Conservation (phyloP, 1,140 invertebrate species). For the Lerema accius region DNA sequence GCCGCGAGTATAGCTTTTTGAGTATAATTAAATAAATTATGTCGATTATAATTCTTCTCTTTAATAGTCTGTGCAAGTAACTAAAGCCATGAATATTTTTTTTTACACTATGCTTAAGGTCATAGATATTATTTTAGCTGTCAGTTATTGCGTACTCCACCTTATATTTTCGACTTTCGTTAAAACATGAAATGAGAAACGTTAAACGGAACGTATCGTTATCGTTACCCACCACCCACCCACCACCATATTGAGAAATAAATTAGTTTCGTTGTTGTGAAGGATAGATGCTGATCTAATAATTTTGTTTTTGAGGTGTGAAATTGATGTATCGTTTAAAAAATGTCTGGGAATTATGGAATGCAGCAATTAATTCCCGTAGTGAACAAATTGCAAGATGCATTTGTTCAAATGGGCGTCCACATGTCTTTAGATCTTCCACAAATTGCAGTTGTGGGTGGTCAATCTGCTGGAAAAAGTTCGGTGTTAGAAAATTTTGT, state of each 20-base stretch:
- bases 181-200: background rate
- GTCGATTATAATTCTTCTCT: no score
- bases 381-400: slow-evolving; percentile 99
- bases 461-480: slow-evolving; percentile 99
- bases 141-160: no score
- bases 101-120: no score
- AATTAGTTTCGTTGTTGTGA: slow-evolving; percentile 71
- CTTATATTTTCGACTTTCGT: no score
- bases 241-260: slow-evolving; percentile 80
- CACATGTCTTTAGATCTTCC: slow-evolving; percentile 99
- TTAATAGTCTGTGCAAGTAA: no score
- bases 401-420: slow-evolving; percentile 98
- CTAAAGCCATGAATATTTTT: no score
- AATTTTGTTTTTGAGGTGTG: slow-evolving; percentile 63
- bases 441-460: slow-evolving; percentile 99
- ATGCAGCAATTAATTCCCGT: slow-evolving; percentile 99
- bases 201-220: slow-evolving; percentile 58
- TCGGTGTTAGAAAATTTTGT: slow-evolving; percentile 99
- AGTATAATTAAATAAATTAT: no score
- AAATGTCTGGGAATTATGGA: slow-evolving; percentile 90
- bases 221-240: slow-evolving; percentile 72
- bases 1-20: no score
- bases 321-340: slow-evolving; percentile 72
- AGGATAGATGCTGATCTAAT: slow-evolving; percentile 56
- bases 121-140: no score